Conservation (phyloP, 2,113 vertebrate species). For the Phainopepla nitens region DNA sequence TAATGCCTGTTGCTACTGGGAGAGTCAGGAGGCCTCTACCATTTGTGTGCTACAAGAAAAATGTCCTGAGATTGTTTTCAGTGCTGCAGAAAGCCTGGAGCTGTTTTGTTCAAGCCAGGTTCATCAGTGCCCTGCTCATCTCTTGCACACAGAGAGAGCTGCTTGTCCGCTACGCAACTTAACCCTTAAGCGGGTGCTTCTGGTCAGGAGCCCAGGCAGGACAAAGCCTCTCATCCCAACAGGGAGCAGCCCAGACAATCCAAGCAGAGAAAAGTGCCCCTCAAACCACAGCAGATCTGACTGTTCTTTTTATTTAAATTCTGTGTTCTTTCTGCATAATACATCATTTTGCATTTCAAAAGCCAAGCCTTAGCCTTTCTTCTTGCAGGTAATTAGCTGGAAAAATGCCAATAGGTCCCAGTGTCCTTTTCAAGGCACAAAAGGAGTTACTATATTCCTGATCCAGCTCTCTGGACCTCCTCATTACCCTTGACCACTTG, state of each 20-base stretch:
- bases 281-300: not conserved
- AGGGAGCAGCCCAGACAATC: not conserved
- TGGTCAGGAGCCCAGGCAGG: not conserved
- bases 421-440: not conserved
- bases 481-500: not conserved
- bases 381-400: slow-evolving; percentile 7
- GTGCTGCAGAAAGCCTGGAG: not conserved
- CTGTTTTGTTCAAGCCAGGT: not conserved
- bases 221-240: not conserved
- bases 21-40: not conserved
- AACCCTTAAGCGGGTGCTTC: not conserved
- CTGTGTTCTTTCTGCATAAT: not conserved
- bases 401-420: not conserved
- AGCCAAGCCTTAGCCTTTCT: not conserved
- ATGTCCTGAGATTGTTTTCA: not conserved
- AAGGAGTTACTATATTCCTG: not conserved
- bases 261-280: not conserved
- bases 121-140: not conserved
- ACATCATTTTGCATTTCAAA: not conserved
- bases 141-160: not conserved
- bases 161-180: not conserved
- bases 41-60: not conserved
- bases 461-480: not conserved
- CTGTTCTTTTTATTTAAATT: slow-evolving; percentile 2
- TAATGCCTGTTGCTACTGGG: not conserved